These are phyloP conservation scores for Pterostichus madidus DNA, from an alignment of 2,888 invertebrate species.

Conservation along the genomic window DNA sequence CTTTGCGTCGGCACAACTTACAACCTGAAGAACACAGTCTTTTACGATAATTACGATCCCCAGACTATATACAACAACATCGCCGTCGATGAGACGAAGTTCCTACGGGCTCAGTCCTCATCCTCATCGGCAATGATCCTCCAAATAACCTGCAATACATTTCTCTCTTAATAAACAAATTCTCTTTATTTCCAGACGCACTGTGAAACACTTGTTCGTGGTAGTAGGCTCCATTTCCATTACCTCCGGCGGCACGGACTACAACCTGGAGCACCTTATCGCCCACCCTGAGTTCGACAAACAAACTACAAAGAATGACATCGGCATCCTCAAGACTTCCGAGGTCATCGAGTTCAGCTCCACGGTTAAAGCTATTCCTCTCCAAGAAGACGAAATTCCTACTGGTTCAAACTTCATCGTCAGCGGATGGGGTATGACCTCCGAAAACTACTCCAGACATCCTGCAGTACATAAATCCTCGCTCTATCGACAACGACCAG, in stretches of 20 bases:
- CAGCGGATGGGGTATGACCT: constrained; percentile 51
- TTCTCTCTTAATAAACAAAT: too few species aligned
- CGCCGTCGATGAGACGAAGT: too few species aligned
- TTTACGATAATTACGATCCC: too few species aligned
- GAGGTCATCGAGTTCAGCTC: background rate
- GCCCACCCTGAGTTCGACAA: constrained; percentile 24
- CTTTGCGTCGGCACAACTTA: too few species aligned
- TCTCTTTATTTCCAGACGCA: constrained; percentile 16
- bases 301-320: background rate
- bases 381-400: background rate
- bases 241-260: background rate
- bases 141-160: too few species aligned
- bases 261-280: background rate
- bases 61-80: too few species aligned
- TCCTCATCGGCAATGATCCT: too few species aligned
- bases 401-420: background rate
- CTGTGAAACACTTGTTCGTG: constrained; percentile 7
- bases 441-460: background rate
- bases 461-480: background rate
- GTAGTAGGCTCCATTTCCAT: constrained; percentile 6
- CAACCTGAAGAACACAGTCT: too few species aligned
- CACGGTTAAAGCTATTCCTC: background rate
- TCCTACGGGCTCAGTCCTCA: too few species aligned
- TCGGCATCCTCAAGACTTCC: constrained; percentile 18
- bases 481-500: background rate